Evolutionary conservation across 2,113 vertebrate genomes (phyloP), one percentile per base, ranked within the genome.

Genomic region (Calonectris borealis): DNA sequence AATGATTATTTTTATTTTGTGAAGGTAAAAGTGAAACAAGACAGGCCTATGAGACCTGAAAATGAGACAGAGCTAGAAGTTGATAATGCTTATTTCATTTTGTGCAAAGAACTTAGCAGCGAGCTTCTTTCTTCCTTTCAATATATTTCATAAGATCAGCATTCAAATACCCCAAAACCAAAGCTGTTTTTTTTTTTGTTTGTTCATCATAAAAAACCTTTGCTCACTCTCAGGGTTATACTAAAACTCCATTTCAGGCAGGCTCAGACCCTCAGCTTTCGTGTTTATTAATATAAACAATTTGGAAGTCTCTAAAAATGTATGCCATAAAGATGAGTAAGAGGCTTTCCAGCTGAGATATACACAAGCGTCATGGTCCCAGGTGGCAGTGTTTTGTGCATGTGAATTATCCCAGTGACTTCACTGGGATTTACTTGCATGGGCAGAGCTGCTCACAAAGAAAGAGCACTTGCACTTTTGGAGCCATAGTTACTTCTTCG

Each of bases 351-450:
- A 86, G 10, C 10, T 34, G 49, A 73, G 19, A 38, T 77, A 42
- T 70, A 4, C 16, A 9, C 36, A 40, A 76, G 22, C 13, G 18
- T 21, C 52, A 49, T 2, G 10, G 22, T 73, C 54, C 11, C 2
- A 1, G 38, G 21, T 0, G 3, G 13, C 12, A 40, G 1, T 16
- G 46, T 11, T 22, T n/a, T 38, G 13, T 65, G 49, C 46, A 42
- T 0, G 0, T 38, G 71, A 87, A 26, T 83, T 66, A 36, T 84
- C 52, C 21, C 36, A n/a, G 44, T 55, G 38, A 42, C 36, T 81
- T 91, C 82, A 65, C 60, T 73, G 78, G 20, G 13, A 66, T 81
- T 95, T 75, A 60, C 21, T 57, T 7, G 4, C 16, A 16, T 24
- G 42, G 26, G 25, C 80, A 86, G 49, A 61, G 31, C 32, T 88